Conservation (phyloP, 2,113 vertebrate genomes). For the Leucopternis melanops region DNA sequence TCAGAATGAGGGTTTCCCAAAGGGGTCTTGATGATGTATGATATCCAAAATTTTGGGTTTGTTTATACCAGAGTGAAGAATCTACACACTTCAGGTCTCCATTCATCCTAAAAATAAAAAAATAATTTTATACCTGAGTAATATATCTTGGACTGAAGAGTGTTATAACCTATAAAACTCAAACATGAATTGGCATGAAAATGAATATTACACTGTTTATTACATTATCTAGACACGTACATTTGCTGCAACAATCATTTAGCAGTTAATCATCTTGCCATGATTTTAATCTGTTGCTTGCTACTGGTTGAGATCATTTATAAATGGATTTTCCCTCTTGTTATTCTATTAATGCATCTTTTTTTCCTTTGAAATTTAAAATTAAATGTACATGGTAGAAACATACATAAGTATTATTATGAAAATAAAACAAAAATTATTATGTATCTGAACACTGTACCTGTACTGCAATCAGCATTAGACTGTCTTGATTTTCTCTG, state of each 20-base stretch:
- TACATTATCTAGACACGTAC: not conserved
- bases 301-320: not conserved
- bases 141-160: not conserved
- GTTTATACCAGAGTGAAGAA: not conserved
- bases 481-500: not conserved
- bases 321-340: not conserved
- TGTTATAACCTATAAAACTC: not conserved
- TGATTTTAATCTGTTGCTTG: not conserved
- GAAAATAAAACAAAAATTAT: not conserved
- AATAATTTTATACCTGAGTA: not conserved
- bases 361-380: not conserved
- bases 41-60: not conserved
- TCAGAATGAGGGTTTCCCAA: not conserved
- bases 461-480: not conserved
- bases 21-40: not conserved
- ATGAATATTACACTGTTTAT: not conserved
- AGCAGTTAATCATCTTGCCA: not conserved
- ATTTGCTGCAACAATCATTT: not conserved
- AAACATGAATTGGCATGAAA: not conserved
- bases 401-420: not conserved
- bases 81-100: not conserved
- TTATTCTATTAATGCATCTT: not conserved
- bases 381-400: not conserved
- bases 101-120: not conserved
- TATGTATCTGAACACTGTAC: not conserved